Evolutionary conservation across 2,888 invertebrate species (phyloP).

Genomic region (Drosophila differens): DNA sequence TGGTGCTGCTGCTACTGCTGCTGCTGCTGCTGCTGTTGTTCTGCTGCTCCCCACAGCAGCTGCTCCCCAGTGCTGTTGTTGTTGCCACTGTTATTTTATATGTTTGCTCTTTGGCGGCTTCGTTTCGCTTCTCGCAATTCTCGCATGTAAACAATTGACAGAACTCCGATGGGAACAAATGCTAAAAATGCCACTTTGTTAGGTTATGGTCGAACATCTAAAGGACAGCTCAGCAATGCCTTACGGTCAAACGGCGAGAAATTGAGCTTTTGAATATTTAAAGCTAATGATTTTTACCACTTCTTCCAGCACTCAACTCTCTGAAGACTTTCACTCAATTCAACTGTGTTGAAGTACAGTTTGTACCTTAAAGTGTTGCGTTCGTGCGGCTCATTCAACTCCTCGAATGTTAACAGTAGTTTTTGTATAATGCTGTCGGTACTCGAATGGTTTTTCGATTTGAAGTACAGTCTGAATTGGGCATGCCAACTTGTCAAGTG

Average conservation of each 20-base stretch:
- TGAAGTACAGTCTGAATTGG: slow-evolving; percentile 21
- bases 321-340: background rate
- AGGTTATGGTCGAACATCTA: slow-evolving; percentile 24
- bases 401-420: background rate
- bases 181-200: slow-evolving; percentile 34
- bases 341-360: background rate
- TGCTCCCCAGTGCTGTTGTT: slow-evolving; percentile 4
- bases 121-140: slow-evolving; percentile 39
- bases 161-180: slow-evolving; percentile 39
- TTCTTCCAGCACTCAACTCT: background rate
- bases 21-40: background rate
- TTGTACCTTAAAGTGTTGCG: slow-evolving; percentile 3
- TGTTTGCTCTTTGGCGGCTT: slow-evolving; percentile 41
- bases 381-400: slow-evolving; percentile 2
- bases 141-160: slow-evolving; percentile 69
- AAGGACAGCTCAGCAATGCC: slow-evolving; percentile 13
- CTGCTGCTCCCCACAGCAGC: background rate
- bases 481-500: slow-evolving; percentile 27
- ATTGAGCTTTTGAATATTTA: slow-evolving; percentile 46
- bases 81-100: slow-evolving; percentile 22
- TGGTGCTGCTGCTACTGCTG: slow-evolving; percentile 7
- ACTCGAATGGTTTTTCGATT: background rate
- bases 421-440: background rate
- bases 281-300: slow-evolving; percentile 25
- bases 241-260: slow-evolving; percentile 12